Evolutionary conservation across 2,888 invertebrate genomes (phyloP).

Genomic region (Ichneumon xanthorius): DNA sequence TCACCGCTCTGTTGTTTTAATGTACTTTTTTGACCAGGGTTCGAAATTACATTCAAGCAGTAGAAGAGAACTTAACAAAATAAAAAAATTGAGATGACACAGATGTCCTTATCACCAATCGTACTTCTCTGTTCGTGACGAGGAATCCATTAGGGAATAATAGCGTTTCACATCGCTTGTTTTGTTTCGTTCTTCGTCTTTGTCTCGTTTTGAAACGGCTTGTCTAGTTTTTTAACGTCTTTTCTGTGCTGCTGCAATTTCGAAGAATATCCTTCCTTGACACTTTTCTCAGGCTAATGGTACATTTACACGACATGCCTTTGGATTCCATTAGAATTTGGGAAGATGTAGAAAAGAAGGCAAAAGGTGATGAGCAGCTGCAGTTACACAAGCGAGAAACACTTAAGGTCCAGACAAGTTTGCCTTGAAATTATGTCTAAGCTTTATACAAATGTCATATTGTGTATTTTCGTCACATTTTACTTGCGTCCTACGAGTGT

Average conservation of each 20-base stretch:
- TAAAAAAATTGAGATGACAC: too few species aligned
- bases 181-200: too few species aligned
- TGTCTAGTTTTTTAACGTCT: too few species aligned
- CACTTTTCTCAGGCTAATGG: background rate
- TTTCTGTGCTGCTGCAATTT: too few species aligned
- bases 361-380: background rate
- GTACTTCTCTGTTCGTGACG: too few species aligned
- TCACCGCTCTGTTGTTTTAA: background rate
- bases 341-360: background rate
- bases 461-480: background rate
- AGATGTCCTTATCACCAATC: too few species aligned
- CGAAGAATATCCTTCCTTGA: background rate
- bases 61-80: background rate
- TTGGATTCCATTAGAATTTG: conserved; percentile 1
- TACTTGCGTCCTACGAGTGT: background rate
- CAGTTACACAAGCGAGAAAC: background rate
- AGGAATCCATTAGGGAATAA: too few species aligned
- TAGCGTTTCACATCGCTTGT: too few species aligned
- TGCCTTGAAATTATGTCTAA: background rate
- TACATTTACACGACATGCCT: conserved; percentile 4
- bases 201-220: too few species aligned
- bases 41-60: background rate
- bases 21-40: background rate
- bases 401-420: background rate
- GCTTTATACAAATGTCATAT: background rate